A percentile compares a stretch with the other conserved stretches of the same genome.
These are phyloP conservation scores for Drosophila willistoni DNA, from an alignment of 1,140 invertebrate species.

Conservation along the genomic window DNA sequence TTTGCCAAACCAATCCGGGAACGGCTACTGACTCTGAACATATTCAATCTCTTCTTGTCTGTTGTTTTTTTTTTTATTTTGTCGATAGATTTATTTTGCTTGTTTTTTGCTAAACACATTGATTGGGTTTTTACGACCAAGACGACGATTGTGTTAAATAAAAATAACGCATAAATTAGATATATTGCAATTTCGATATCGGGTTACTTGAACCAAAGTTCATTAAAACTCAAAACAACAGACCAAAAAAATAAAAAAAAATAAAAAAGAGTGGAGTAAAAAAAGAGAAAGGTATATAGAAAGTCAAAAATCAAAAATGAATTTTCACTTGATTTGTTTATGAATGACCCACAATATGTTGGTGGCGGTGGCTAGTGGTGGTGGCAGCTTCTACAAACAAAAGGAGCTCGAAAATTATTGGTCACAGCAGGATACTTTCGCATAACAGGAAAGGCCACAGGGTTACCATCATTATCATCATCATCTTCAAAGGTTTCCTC, in stretches of 20 bases:
- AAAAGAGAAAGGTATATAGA: constrained; percentile 64
- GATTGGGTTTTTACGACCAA: constrained; percentile 72
- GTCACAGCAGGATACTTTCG: constrained; percentile 62
- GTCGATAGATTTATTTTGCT: constrained; percentile 24
- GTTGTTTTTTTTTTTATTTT: constrained; percentile 24
- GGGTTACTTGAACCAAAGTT: constrained; percentile 76
- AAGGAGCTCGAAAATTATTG: background rate
- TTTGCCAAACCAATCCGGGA: constrained; percentile 25
- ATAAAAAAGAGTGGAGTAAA: constrained; percentile 18
- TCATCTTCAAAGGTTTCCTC: constrained; percentile 44
- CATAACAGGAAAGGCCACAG: constrained; percentile 59
- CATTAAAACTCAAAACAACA: constrained; percentile 64
- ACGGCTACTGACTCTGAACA: constrained; percentile 62
- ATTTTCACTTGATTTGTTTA: constrained; percentile 63
- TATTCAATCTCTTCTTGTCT: constrained; percentile 59
- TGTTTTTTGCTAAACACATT: constrained; percentile 54
- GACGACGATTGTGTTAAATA: constrained; percentile 69
- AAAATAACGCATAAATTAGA: constrained; percentile 75
- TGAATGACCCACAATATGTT: constrained; percentile 33
- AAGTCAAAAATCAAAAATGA: constrained; percentile 30
- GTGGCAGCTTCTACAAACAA: constrained; percentile 24
- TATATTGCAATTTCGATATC: constrained; percentile 77
- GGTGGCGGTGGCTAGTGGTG: background rate
- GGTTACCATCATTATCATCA: constrained; percentile 27
- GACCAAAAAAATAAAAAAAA: constrained; percentile 1